Evolutionary conservation across 2,113 vertebrate species (phyloP), one percentile per base, ranked within the genome.

Genomic region (Synchiropus splendidus): DNA sequence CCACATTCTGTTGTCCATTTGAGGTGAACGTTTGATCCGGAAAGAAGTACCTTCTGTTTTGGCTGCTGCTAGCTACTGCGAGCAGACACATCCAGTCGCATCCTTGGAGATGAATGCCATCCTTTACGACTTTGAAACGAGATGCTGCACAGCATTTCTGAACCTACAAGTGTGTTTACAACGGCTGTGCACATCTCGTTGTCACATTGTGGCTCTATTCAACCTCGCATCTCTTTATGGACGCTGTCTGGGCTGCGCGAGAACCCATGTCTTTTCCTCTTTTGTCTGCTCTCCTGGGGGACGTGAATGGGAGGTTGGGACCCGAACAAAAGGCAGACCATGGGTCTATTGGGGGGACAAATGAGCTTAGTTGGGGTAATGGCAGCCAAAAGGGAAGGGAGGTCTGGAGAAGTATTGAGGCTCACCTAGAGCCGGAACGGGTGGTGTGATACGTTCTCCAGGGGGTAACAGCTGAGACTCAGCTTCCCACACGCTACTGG

Each of bases 261-360:
- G 66, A 67, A 65, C 76, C 67, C 78, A 60, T 61, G 54, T 80
- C 59, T 70, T 72, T 77, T 61, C 61, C 64, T 58, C 74, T 58
- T 82, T 83, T 83, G 78, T 85, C 74, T 79, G 42, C 65, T 70
- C 61, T 63, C 65, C 48, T 55, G 59, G 58, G 54, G 74, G 42
- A 74, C 55, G 58, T 82, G 78, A 82, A 81, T 81, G 55, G 67
- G 64, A 77, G 65, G 64, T 79, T 70, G 74, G 69, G 68, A 51
- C 45, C 49, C 18, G 46, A 78, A 86, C 82, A 86, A 86, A 85
- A 73, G 75, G 68, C 72, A 81, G 79, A 83, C 80, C 77, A 64
- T 61, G 83, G 78, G 63, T 81, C 74, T 80, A 70, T 82, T 80
- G 56, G 66, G 67, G 64, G 74, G 75, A 78, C 79, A 84, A 80